Evolutionary conservation across 35 echinoderm and acorn worm species (phyloP).

Genomic region (Lytechinus variegatus): DNA sequence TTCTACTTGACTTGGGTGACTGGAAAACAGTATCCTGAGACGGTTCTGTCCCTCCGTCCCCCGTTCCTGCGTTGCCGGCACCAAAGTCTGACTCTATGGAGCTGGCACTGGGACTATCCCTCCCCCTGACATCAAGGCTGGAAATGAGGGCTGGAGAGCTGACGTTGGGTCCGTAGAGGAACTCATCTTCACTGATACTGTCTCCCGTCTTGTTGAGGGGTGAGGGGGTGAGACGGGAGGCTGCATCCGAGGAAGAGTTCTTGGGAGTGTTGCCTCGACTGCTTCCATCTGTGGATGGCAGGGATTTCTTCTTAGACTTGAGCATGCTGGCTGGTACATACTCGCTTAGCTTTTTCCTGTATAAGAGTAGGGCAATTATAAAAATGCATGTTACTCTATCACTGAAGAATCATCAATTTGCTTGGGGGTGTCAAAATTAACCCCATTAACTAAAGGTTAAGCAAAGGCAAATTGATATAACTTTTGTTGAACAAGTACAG

Average conservation of each 20-base stretch:
- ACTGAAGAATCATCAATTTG: no score
- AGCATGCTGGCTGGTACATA: slow-evolving; percentile 89
- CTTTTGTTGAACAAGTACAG: no score
- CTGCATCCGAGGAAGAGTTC: slow-evolving; percentile 44
- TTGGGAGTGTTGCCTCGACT: slow-evolving; percentile 58
- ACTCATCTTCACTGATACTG: slow-evolving; percentile 76
- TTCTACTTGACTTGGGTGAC: slow-evolving; percentile 37
- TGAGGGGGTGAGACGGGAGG: slow-evolving; percentile 19
- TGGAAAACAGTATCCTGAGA: slow-evolving; percentile 20
- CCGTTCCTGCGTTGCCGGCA: neutral
- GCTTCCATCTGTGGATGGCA: slow-evolving; percentile 46
- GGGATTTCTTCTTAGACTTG: slow-evolving; percentile 88
- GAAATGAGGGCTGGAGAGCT: neutral
- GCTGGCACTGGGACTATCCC: slow-evolving; percentile 38
- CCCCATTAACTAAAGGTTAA: no score
- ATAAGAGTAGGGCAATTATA: no score
- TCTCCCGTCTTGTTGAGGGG: slow-evolving; percentile 32
- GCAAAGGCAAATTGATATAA: no score
- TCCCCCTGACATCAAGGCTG: slow-evolving; percentile 8
- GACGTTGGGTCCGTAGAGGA: slow-evolving; percentile 74
- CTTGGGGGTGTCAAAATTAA: no score
- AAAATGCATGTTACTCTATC: no score
- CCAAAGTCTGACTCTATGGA: neutral
- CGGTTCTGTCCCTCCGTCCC: neutral
- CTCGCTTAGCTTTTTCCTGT: slow-evolving; percentile 89